Percentiles rank a stretch among this genome's conserved stretches.
These are phyloP conservation scores for Ylistrum balloti DNA, from an alignment of 1,140 invertebrate species.

Conservation along the genomic window DNA sequence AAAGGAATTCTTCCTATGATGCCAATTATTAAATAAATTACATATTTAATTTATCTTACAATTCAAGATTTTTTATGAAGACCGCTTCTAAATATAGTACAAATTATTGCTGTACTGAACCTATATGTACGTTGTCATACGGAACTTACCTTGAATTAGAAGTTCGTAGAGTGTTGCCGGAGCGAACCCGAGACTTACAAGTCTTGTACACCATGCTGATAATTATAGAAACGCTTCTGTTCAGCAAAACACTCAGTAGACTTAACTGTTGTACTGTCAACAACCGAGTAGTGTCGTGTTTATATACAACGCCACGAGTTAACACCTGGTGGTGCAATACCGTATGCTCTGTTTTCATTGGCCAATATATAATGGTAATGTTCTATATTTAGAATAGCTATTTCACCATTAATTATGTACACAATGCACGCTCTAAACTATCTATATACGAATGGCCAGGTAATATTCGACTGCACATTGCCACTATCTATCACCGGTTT, in stretches of 20 bases:
- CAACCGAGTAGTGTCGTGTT: neutral
- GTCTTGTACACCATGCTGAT: conserved; percentile 58
- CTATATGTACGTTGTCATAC: neutral
- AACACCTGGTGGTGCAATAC: neutral
- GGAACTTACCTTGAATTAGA: conserved; percentile 51
- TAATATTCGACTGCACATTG: too few relatives aligned
- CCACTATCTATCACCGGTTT: too few relatives aligned
- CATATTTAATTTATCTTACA: too few relatives aligned
- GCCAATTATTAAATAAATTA: too few relatives aligned
- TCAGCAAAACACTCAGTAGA: neutral
- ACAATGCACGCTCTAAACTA: too few relatives aligned
- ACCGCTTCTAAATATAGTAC: too few relatives aligned
- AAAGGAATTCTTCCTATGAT: too few relatives aligned
- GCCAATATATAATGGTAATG: neutral
- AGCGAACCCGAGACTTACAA: conserved; percentile 51
- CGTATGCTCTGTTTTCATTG: neutral
- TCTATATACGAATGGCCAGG: too few relatives aligned
- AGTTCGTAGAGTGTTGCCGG: conserved; percentile 60
- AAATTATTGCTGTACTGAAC: too few relatives aligned
- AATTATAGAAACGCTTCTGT: neutral
- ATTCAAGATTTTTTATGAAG: too few relatives aligned
- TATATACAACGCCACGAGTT: neutral
- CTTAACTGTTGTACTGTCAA: neutral
- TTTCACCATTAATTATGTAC: too few relatives aligned
- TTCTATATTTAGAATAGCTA: neutral